phyloP scores from a whole-genome alignment of 2,888 invertebrate species.

The Limenitis camilla region DNA sequence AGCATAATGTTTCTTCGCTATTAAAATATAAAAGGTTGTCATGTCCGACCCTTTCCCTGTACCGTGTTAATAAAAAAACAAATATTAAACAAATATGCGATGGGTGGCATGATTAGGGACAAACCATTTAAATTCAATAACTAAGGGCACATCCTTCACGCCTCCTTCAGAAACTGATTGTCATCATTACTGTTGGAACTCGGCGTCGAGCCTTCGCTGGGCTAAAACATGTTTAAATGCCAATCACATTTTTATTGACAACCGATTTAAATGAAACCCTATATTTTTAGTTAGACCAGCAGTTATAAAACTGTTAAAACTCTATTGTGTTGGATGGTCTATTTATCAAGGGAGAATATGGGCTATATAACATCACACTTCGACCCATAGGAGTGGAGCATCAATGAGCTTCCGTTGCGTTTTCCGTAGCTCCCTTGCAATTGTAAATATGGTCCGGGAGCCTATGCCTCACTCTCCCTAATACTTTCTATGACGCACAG shows the following conservation, averaged over 20 bases:
- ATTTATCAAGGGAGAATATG: no score
- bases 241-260: background rate
- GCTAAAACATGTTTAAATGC: background rate
- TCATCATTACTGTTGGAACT: slow-evolving; percentile 35
- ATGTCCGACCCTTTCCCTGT: slow-evolving; percentile 2
- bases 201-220: background rate
- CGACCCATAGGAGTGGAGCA: no score
- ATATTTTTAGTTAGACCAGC: no score
- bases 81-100: slow-evolving; percentile 14
- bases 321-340: no score
- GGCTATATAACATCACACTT: no score
- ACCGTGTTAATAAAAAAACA: slow-evolving; percentile 6
- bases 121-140: slow-evolving; percentile 9
- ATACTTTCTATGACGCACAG: no score
- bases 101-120: slow-evolving; percentile 38
- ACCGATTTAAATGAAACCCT: no score
- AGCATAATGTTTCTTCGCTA: background rate
- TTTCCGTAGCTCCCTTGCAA: no score
- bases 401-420: no score
- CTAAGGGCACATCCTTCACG: slow-evolving; percentile 23
- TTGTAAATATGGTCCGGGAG: no score
- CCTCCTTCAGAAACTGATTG: slow-evolving; percentile 43
- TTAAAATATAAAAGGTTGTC: background rate
- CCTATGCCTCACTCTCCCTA: no score
- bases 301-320: no score